Percentiles rank a stretch among this genome's conserved stretches.
These are phyloP conservation scores for Lagopus muta DNA, from an alignment of 2,113 vertebrate species.

Conservation along the genomic window DNA sequence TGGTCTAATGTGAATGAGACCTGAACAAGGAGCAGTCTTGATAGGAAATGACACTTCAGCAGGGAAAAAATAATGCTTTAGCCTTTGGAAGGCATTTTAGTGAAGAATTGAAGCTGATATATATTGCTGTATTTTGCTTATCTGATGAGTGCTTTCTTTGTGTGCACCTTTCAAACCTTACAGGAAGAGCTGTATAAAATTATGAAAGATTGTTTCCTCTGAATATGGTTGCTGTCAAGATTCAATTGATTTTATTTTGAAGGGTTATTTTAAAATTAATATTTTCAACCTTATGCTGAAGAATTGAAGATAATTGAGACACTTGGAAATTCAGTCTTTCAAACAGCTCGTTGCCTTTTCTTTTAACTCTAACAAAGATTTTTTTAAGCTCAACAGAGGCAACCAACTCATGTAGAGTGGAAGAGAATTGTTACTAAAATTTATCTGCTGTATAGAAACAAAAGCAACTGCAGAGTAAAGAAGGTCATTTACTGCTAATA, in stretches of 20 bases:
- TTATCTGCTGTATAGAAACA: not conserved
- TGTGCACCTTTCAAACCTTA: not conserved
- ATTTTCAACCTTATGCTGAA: not conserved
- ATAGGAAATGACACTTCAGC: not conserved
- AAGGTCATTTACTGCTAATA: not conserved
- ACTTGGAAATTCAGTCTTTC: not conserved
- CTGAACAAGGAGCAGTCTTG: not conserved
- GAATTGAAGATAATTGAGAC: not conserved
- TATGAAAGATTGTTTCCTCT: not conserved
- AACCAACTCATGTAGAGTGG: not conserved
- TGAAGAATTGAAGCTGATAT: not conserved
- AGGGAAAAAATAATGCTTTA: not conserved
- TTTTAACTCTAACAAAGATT: not conserved
- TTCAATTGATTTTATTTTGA: not conserved
- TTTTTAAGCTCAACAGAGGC: not conserved
- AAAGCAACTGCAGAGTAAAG: not conserved
- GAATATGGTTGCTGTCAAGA: not conserved
- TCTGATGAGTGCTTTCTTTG: not conserved
- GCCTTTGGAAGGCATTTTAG: not conserved
- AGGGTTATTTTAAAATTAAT: slow-evolving; percentile 3
- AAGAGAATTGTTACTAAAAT: not conserved
- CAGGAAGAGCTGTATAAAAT: not conserved
- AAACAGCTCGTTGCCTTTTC: not conserved
- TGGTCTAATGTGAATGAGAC: not conserved
- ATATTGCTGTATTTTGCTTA: not conserved